Percentiles rank a stretch among this genome's conserved stretches.
Conservation (phyloP, 2,797 vertebrate species). For the Alauda arvensis region DNA sequence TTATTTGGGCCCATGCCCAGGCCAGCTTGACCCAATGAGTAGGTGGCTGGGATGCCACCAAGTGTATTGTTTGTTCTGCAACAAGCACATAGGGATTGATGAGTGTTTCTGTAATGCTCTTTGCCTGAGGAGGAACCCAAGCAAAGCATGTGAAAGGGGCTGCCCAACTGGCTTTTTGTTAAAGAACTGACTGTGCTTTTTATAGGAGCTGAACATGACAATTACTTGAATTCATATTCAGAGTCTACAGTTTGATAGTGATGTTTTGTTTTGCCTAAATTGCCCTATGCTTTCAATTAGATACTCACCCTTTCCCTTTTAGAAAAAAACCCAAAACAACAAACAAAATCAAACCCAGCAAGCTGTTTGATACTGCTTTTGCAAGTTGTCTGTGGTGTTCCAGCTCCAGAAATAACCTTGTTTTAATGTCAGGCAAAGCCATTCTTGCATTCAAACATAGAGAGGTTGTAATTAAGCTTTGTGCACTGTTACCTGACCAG, state of each 20-base stretch:
- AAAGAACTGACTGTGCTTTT: not conserved
- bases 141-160: not conserved
- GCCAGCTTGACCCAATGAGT: not conserved
- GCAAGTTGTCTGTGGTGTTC: not conserved
- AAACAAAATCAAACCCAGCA: not conserved
- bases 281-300: not conserved
- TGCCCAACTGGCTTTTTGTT: not conserved
- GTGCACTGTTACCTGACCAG: not conserved
- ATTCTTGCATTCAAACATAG: not conserved
- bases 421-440: not conserved
- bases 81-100: not conserved
- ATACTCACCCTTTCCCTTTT: not conserved
- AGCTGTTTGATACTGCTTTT: not conserved
- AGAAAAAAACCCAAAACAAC: not conserved
- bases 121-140: not conserved
- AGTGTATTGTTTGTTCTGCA: not conserved
- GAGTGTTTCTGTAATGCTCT: not conserved
- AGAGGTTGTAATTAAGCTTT: constrained; percentile 22
- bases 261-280: not conserved
- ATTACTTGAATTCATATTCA: not conserved
- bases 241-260: not conserved
- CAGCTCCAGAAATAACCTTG: not conserved
- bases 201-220: not conserved
- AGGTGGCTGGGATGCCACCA: not conserved
- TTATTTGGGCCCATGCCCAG: not conserved